Evolutionary conservation across 2,113 vertebrate species (phyloP), one percentile per base, ranked within the genome.

Genomic region (Tinamus guttatus): DNA sequence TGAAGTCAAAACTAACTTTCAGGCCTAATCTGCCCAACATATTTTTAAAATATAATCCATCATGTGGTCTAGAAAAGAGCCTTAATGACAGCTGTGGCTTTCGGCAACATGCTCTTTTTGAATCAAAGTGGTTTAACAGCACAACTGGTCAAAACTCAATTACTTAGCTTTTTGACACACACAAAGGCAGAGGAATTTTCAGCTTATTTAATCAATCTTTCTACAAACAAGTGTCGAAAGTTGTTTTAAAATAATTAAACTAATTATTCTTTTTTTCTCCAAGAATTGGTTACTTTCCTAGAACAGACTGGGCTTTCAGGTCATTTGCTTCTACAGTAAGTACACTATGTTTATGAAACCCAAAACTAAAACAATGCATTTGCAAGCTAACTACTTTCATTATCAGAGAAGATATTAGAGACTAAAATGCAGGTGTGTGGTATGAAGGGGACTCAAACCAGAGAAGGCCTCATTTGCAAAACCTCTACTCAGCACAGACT

Each of bases 71-170:
- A 81, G 85, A 65, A 36, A 79, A 45, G 15, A 5, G 25, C n/a
- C 83, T 25, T 20, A 0, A 2, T 88, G 69, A 74, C 80, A 93
- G 20, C 81, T 95, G 45, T 73, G 92, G 47, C 32, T 96, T 96
- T 92, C 90, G 93, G 80, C 92, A 79, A 63, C 65, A 18, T 78
- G 85, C 62, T 65, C 73, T 68, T 87, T 34, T 34, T 25, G 43
- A 76, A 84, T 94, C 60, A 58, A 73, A 95, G 65, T 68, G 69
- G 91, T 90, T 96, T 89, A 93, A 27, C 62, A 79, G 77, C 67
- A 36, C 69, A 32, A 19, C 5, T 24, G 68, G 70, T 56, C 82
- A 40, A 65, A 5, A 34, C 59, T 30, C 13, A 25, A 14, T 71
- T 58, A 30, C 60, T 40, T 32, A 51, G 87, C 47, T 90, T n/a